phyloP scores from a whole-genome alignment of 2,113 vertebrate species.

The Eulemur macaco region DNA sequence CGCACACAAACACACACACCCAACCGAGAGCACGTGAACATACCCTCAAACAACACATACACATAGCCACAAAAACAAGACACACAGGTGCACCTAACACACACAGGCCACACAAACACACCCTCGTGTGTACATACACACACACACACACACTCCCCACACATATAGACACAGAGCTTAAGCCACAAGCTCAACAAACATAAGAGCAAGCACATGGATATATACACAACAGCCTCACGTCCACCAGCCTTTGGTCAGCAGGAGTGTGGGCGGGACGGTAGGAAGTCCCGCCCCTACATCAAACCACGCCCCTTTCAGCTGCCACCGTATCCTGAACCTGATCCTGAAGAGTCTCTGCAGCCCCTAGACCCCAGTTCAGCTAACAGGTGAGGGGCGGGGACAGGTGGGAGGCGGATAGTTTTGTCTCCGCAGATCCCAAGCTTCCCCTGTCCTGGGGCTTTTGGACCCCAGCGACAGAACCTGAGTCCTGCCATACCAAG shows the following conservation, averaged over 20 bases:
- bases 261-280: not conserved
- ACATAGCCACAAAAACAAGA: not conserved
- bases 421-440: not conserved
- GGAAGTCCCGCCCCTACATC: not conserved
- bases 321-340: not conserved
- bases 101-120: not conserved
- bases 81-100: not conserved
- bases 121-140: not conserved
- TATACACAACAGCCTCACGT: not conserved
- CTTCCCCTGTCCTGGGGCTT: not conserved
- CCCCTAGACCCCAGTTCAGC: not conserved
- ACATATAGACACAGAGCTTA: not conserved
- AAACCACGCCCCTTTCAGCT: constrained; percentile 40
- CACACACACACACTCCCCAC: not conserved
- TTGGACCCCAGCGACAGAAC: not conserved
- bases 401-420: not conserved
- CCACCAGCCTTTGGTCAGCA: not conserved
- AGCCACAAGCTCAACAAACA: not conserved
- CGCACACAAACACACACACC: not conserved
- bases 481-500: not conserved
- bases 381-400: constrained; percentile 59
- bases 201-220: not conserved
- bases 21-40: not conserved
- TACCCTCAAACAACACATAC: not conserved
- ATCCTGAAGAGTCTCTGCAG: not conserved